Conservation (phyloP, 1,140 invertebrate species). For the Platyscapa corneri region DNA sequence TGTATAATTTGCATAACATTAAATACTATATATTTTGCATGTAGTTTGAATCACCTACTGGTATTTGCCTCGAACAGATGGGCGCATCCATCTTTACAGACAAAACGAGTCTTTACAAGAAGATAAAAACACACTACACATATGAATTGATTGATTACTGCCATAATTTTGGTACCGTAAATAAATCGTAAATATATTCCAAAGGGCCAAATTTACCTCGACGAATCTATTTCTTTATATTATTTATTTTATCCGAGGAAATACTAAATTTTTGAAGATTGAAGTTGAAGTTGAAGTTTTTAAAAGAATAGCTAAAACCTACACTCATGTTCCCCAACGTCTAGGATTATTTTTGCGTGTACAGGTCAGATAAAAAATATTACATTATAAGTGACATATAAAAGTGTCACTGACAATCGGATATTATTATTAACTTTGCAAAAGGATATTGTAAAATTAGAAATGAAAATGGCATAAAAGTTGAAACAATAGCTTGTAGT, state of each 20-base stretch:
- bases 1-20: neutral
- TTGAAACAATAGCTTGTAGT: too few species aligned
- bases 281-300: too few species aligned
- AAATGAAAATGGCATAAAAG: too few species aligned
- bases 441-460: too few species aligned
- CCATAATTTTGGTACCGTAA: neutral
- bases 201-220: neutral
- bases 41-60: neutral
- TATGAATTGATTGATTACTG: neutral
- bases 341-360: too few species aligned
- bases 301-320: too few species aligned
- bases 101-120: neutral
- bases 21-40: neutral
- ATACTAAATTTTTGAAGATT: neutral
- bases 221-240: neutral
- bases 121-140: neutral
- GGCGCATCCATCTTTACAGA: neutral
- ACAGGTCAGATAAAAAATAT: too few species aligned
- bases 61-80: neutral
- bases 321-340: too few species aligned
- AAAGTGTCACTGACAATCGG: too few species aligned
- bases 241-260: neutral
- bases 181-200: neutral
- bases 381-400: too few species aligned
- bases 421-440: too few species aligned